Conservation (phyloP, 2,797 vertebrate species). For the Chlorospingus semifuscus region DNA sequence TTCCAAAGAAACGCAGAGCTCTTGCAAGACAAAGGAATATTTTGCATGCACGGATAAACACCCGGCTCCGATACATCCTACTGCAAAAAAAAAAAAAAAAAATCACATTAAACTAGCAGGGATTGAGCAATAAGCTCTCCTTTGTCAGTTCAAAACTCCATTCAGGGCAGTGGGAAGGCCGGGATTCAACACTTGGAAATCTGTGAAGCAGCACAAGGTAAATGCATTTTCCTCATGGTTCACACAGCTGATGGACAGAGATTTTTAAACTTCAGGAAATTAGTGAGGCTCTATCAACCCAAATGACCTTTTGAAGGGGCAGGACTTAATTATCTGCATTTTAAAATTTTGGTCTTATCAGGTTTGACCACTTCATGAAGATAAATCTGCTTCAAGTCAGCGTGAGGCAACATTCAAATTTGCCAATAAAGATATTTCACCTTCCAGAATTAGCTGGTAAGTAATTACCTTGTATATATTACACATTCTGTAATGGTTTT, state of each 20-base stretch:
- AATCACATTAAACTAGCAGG: background rate
- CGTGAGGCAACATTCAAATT: background rate
- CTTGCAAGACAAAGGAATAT: background rate
- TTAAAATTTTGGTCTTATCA: background rate
- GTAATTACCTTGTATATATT: background rate
- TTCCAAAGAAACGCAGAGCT: background rate
- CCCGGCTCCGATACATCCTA: background rate
- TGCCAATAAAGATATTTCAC: background rate
- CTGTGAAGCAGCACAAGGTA: background rate
- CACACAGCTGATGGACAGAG: background rate
- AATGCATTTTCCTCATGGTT: background rate
- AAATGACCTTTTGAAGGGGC: background rate
- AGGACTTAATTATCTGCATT: background rate
- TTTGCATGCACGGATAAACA: background rate
- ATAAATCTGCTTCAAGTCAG: background rate
- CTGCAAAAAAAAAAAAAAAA: background rate
- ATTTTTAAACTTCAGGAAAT: background rate
- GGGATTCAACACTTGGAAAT: background rate
- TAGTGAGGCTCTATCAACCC: background rate
- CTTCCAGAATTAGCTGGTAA: background rate
- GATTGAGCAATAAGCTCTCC: background rate
- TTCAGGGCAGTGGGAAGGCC: background rate
- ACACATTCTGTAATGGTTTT: background rate
- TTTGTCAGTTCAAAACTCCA: background rate
- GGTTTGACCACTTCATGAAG: background rate